Conservation (phyloP, 1,140 invertebrate genomes). For the Zaprionus capensis region DNA sequence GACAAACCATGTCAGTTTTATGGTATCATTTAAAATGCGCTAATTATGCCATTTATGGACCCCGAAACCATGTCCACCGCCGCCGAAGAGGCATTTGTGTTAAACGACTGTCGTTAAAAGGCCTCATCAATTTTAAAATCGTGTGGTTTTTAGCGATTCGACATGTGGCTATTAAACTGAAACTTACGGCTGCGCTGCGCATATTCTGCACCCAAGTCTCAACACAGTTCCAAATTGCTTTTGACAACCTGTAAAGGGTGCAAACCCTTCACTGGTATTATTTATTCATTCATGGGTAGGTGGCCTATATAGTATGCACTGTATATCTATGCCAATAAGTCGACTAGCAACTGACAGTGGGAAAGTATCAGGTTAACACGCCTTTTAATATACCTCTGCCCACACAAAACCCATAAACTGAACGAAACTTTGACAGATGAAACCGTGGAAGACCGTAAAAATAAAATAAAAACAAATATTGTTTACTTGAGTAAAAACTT, state of each 20-base stretch:
- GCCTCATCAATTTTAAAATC: conserved; percentile 70
- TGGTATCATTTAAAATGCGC: conserved; percentile 78
- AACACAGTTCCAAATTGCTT: conserved; percentile 23
- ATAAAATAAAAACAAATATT: conserved; percentile 15
- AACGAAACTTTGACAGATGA: conserved; percentile 24
- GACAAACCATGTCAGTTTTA: conserved; percentile 62
- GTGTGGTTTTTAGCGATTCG: conserved; percentile 14
- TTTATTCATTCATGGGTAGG: neutral
- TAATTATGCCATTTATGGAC: conserved; percentile 78
- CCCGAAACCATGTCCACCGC: conserved; percentile 21
- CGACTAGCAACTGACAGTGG: neutral
- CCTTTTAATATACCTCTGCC: conserved; percentile 30
- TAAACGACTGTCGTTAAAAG: conserved; percentile 73
- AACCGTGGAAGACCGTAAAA: conserved; percentile 12
- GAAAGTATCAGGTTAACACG: conserved; percentile 34
- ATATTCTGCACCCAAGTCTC: conserved; percentile 44
- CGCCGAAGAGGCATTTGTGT: conserved; percentile 49
- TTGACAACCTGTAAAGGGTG: conserved; percentile 17
- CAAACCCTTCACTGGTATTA: neutral
- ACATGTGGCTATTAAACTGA: conserved; percentile 23
- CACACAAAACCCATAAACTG: conserved; percentile 26
- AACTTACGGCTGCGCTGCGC: neutral
- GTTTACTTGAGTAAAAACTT: conserved; percentile 21
- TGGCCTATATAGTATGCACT: neutral
- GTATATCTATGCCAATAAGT: conserved; percentile 18